Percentiles rank a stretch among this genome's conserved stretches.
phyloP scores from a whole-genome alignment of 2,888 invertebrate species.

The Sipha maydis region DNA sequence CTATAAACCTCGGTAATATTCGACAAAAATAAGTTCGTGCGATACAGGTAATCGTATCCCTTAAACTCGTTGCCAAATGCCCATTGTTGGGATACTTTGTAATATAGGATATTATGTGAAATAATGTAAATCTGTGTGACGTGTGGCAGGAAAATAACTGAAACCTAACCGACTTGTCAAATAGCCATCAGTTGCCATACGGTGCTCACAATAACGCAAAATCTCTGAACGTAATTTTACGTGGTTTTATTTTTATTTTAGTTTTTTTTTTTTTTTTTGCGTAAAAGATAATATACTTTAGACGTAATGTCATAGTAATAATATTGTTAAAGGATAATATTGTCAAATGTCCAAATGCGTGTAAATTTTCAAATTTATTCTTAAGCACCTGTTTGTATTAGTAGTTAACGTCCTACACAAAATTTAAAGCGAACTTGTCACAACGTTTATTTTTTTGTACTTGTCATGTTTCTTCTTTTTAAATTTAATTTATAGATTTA shows the following conservation, averaged over 20 bases:
- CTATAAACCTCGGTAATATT: no score
- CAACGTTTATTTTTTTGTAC: background rate
- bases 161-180: background rate
- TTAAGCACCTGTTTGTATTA: background rate
- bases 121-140: background rate
- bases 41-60: background rate
- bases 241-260: conserved; percentile 3
- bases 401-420: background rate
- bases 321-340: background rate
- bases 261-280: conserved; percentile 7
- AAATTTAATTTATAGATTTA: background rate
- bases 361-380: conserved; percentile 35
- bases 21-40: no score
- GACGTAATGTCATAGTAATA: conserved; percentile 27
- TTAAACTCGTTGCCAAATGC: no score
- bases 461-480: background rate
- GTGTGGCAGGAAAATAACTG: background rate
- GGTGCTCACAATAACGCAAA: background rate
- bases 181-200: background rate
- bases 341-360: conserved; percentile 48
- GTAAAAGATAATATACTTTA: background rate
- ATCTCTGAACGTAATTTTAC: conserved; percentile 15
- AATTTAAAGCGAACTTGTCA: background rate
- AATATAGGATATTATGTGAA: background rate
- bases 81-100: background rate